Evolutionary conservation across 1,140 invertebrate genomes (phyloP).

Genomic region (Sarcophaga bullata): DNA sequence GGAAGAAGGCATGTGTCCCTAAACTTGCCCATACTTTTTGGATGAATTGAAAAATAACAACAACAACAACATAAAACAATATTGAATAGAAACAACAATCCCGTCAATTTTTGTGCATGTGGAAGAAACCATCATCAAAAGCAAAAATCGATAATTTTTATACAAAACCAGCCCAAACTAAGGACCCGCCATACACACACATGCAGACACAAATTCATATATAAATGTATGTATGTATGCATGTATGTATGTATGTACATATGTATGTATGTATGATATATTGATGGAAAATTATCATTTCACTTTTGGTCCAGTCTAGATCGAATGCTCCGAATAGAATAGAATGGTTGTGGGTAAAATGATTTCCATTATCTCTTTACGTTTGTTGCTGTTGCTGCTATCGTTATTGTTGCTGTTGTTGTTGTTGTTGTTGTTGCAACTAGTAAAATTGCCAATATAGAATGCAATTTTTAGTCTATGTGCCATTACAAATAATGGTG

Average conservation of each 20-base stretch:
- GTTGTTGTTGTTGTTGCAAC: not conserved
- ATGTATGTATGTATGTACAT: too few species aligned
- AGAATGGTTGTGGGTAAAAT: not conserved
- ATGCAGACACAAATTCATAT: not conserved
- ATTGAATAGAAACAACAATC: not conserved
- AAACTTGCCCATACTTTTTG: not conserved
- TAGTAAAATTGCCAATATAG: constrained; percentile 19
- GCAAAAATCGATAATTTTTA: not conserved
- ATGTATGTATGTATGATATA: too few species aligned
- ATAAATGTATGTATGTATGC: too few species aligned
- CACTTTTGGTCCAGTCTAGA: not conserved
- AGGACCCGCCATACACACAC: too few species aligned
- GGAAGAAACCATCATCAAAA: not conserved
- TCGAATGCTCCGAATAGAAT: not conserved
- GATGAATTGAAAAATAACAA: not conserved
- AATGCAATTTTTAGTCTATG: constrained; percentile 39
- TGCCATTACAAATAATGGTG: constrained; percentile 32
- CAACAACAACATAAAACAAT: not conserved
- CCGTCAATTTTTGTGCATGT: not conserved
- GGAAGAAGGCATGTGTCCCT: not conserved
- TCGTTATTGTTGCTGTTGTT: not conserved
- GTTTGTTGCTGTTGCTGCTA: constrained; percentile 11
- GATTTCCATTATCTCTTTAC: not conserved
- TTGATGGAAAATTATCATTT: too few species aligned
- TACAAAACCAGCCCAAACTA: too few species aligned